Conservation (phyloP, 2,113 vertebrate species). For the Hypanus sabinus region DNA sequence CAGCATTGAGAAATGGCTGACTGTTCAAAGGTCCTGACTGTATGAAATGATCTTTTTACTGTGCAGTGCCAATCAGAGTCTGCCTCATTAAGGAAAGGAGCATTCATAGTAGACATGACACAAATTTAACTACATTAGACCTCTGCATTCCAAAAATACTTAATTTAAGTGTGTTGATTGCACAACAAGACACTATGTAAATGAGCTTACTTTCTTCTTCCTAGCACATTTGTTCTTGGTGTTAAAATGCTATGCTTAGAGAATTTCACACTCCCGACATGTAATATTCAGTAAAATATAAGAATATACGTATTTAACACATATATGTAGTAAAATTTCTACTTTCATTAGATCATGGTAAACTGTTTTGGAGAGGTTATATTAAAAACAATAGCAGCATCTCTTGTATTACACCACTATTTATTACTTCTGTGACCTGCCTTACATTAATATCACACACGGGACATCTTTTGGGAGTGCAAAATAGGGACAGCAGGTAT, state of each 20-base stretch:
- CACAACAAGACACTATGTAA: not conserved
- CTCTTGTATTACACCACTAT: not conserved
- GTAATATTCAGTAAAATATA: not conserved
- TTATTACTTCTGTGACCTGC: not conserved
- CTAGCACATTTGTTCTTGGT: not conserved
- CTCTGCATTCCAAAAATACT: not conserved
- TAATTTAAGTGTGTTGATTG: not conserved
- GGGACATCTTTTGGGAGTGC: too few species aligned
- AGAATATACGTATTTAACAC: not conserved
- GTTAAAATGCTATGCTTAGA: not conserved
- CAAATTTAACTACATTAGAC: not conserved
- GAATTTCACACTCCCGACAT: not conserved
- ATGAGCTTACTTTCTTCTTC: not conserved
- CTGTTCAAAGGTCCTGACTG: not conserved
- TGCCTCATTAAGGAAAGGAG: not conserved
- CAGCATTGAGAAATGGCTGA: not conserved
- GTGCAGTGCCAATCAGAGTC: not conserved
- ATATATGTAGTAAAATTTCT: not conserved
- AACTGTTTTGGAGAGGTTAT: not conserved
- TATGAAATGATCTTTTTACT: not conserved
- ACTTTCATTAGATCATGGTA: not conserved
- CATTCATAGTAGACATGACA: not conserved
- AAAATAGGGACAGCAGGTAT: too few species aligned
- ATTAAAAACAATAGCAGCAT: not conserved
- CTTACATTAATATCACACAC: too few species aligned